phyloP scores from a whole-genome alignment of 2,888 invertebrate species.

The Teleogryllus oceanicus region DNA sequence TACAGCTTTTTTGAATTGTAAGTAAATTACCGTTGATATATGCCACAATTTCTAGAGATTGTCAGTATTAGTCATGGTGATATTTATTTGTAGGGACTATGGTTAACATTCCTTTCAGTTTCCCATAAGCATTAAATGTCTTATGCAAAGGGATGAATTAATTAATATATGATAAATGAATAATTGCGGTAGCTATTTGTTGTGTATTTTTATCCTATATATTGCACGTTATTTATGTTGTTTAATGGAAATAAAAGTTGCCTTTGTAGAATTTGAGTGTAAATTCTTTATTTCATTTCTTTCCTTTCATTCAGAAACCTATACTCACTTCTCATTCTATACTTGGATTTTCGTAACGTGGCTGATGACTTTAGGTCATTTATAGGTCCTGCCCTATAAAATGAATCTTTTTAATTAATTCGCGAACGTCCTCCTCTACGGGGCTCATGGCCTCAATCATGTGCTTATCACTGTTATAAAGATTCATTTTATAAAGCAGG shows the following conservation, averaged over 20 bases:
- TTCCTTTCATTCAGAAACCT: too few relatives aligned
- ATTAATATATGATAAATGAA: not conserved
- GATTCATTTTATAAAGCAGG: too few relatives aligned
- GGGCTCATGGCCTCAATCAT: too few relatives aligned
- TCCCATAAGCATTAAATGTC: not conserved
- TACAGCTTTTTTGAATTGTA: not conserved
- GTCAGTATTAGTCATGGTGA: not conserved
- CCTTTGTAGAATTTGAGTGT: not conserved
- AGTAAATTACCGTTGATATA: not conserved
- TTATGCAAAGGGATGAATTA: not conserved
- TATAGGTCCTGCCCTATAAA: too few relatives aligned
- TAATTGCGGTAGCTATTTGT: conserved; percentile 10
- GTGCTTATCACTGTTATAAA: too few relatives aligned
- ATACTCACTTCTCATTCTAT: too few relatives aligned
- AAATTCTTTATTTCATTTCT: too few relatives aligned
- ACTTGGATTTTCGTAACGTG: too few relatives aligned
- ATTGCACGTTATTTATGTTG: conserved; percentile 18
- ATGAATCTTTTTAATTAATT: too few relatives aligned
- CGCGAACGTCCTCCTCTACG: too few relatives aligned
- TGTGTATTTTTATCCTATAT: not conserved
- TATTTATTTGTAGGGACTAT: not conserved
- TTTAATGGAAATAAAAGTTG: not conserved
- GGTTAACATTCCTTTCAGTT: not conserved
- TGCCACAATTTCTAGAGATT: not conserved
- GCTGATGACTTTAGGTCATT: too few relatives aligned